phyloP scores from a whole-genome alignment of 2,113 vertebrate species.

The Larimichthys polyactis region DNA sequence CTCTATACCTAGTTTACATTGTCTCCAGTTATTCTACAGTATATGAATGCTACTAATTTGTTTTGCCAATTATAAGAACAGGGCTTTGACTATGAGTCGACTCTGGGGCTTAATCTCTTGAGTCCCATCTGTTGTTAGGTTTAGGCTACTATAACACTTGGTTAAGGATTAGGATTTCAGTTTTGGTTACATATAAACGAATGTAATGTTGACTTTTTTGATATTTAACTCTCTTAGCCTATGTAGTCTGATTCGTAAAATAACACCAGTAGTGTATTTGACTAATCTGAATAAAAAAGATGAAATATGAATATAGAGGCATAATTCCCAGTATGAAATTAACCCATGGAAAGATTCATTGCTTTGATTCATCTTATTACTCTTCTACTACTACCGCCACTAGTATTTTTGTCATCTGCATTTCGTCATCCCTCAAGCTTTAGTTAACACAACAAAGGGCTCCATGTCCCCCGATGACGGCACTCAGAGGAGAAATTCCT shows the following conservation, averaged over 20 bases:
- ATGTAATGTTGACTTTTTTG: background rate
- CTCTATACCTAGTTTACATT: background rate
- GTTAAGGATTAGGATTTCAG: too few relatives aligned
- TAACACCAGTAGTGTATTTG: background rate
- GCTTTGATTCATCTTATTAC: background rate
- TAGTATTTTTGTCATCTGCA: constrained; percentile 1
- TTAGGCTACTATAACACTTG: background rate
- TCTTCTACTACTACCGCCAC: background rate
- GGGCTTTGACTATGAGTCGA: too few relatives aligned
- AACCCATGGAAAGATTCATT: background rate
- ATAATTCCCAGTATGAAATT: background rate
- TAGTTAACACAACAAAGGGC: constrained; percentile 35
- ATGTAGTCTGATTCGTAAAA: background rate
- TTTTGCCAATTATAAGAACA: background rate
- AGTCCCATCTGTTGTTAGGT: background rate
- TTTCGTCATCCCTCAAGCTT: constrained; percentile 1
- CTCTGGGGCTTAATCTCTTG: background rate
- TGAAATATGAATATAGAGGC: background rate
- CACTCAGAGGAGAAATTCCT: background rate
- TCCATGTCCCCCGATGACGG: background rate
- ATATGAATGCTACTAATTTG: background rate
- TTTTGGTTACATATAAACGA: too few relatives aligned
- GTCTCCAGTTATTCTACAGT: background rate
- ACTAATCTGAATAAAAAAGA: background rate
- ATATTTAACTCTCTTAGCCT: background rate